phyloP scores from a whole-genome alignment of 2,113 vertebrate species.

The Elaphurus davidianus region DNA sequence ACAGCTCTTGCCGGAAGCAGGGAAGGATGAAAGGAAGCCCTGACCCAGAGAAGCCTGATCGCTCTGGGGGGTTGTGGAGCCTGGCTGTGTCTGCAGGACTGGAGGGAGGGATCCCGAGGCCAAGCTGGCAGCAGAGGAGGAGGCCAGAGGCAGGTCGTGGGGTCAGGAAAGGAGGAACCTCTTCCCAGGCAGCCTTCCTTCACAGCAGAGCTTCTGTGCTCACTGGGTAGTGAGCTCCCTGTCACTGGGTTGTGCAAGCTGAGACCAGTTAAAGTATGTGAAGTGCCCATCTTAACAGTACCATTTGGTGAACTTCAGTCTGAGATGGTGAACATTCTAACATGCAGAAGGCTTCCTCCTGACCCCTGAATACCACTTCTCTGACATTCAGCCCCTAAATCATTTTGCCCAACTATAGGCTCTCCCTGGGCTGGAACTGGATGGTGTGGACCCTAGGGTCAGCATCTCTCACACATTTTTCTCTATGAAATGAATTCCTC shows the following conservation, averaged over 20 bases:
- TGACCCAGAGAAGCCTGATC: background rate
- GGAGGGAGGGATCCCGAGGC: background rate
- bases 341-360: rapidly evolving
- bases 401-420: rapidly evolving
- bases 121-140: background rate
- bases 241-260: background rate
- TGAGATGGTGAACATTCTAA: rapidly evolving
- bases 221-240: background rate
- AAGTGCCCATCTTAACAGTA: rapidly evolving
- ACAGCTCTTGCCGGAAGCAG: background rate
- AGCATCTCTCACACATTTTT: too few relatives aligned
- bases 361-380: rapidly evolving
- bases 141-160: background rate
- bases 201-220: background rate
- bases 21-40: background rate
- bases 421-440: background rate
- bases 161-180: background rate
- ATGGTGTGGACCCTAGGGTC: too few relatives aligned
- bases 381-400: background rate
- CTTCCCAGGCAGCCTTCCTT: background rate
- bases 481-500: background rate
- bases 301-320: background rate
- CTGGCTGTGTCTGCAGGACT: background rate
- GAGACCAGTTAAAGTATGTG: rapidly evolving
- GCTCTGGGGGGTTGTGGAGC: background rate